These are phyloP conservation scores for Coecobrya sp. DNA, from an alignment of 2,888 invertebrate species.

Conservation along the genomic window DNA sequence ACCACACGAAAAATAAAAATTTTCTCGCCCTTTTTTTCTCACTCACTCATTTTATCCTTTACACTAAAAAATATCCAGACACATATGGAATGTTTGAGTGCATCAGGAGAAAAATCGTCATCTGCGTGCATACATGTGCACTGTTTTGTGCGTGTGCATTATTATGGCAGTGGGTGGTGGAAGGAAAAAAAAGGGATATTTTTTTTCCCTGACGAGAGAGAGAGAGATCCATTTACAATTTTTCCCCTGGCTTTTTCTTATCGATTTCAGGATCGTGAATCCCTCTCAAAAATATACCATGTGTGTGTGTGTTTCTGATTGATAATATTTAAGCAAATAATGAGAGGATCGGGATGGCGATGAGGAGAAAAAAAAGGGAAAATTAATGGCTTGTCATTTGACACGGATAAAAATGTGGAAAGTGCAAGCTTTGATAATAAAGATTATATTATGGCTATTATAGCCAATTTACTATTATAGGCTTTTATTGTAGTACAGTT, in stretches of 20 bases:
- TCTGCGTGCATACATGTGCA: not conserved
- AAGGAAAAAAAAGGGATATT: not conserved
- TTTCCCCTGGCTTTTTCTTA: not conserved
- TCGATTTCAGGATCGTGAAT: not conserved
- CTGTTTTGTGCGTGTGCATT: not conserved
- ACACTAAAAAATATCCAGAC: not conserved
- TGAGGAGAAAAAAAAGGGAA: not conserved
- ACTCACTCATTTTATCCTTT: not conserved
- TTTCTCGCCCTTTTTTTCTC: not conserved
- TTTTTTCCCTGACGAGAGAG: not conserved
- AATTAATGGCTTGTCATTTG: slow-evolving; percentile 6
- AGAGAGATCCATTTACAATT: not conserved
- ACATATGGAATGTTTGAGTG: not conserved
- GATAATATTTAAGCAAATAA: slow-evolving; percentile 3
- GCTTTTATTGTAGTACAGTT: too few species aligned
- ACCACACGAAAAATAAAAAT: slow-evolving; percentile 21
- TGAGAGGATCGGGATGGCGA: not conserved
- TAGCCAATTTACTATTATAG: too few species aligned
- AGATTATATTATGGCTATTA: too few species aligned
- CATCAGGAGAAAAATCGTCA: not conserved
- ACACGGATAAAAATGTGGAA: not conserved
- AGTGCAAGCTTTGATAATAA: too few species aligned
- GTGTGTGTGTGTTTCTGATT: slow-evolving; percentile 32
- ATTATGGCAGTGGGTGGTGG: not conserved
- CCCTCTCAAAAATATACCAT: not conserved